These are phyloP conservation scores for Danio albolineatus DNA, from an alignment of 2,797 vertebrate genomes.

Conservation along the genomic window DNA sequence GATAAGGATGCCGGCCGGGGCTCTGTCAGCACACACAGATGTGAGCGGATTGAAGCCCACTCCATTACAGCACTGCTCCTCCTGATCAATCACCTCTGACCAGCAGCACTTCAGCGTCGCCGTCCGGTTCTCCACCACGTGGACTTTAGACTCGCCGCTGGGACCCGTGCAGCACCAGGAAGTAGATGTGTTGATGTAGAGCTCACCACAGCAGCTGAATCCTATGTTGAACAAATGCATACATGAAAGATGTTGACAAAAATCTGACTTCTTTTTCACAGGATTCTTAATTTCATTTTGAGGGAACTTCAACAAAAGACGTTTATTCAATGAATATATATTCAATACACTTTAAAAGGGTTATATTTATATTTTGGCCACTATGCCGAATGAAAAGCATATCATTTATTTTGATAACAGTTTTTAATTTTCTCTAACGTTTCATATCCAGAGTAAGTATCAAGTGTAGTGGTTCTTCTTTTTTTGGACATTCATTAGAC, in stretches of 20 bases:
- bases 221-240: slow-evolving; percentile 69
- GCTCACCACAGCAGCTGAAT: slow-evolving; percentile 89
- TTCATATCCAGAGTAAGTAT: no score
- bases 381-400: no score
- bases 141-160: slow-evolving; percentile 81
- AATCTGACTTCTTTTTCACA: no score
- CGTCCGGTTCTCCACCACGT: slow-evolving; percentile 83
- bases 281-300: no score
- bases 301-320: no score
- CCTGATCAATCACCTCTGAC: slow-evolving; percentile 87
- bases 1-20: slow-evolving; percentile 80
- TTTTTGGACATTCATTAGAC: no score
- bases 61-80: slow-evolving; percentile 88
- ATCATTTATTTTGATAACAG: no score
- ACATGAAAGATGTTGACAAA: background rate
- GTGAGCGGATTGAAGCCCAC: slow-evolving; percentile 88
- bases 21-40: slow-evolving; percentile 89
- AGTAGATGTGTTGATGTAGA: slow-evolving; percentile 87
- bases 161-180: slow-evolving; percentile 87
- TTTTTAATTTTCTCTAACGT: no score
- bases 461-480: no score
- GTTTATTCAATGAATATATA: no score
- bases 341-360: no score
- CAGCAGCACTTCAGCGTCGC: slow-evolving; percentile 88
- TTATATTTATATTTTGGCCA: no score